These are phyloP conservation scores for Oxystoma pomonae DNA, from an alignment of 2,888 invertebrate genomes.

Conservation along the genomic window DNA sequence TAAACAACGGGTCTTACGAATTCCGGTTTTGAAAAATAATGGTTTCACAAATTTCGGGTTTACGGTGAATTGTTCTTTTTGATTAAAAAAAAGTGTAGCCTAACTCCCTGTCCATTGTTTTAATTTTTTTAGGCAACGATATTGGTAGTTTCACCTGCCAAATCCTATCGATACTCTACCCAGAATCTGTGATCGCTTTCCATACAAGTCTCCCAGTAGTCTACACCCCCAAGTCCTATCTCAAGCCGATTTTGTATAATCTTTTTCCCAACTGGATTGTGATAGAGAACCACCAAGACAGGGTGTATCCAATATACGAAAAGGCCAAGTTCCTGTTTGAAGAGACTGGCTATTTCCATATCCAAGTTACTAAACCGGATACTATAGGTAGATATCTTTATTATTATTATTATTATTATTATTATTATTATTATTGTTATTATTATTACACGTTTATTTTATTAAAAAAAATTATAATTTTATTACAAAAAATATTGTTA, in stretches of 20 bases:
- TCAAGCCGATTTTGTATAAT: slow-evolving; percentile 45
- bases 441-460: too few relatives aligned
- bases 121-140: slow-evolving; percentile 73
- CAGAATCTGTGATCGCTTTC: slow-evolving; percentile 53
- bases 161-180: slow-evolving; percentile 61
- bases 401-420: too few relatives aligned
- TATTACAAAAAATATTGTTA: too few relatives aligned
- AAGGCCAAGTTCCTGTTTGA: slow-evolving; percentile 46
- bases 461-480: too few relatives aligned
- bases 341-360: slow-evolving; percentile 64
- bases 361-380: slow-evolving; percentile 87
- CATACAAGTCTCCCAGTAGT: slow-evolving; percentile 53
- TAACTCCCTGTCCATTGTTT: too few relatives aligned
- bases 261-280: slow-evolving; percentile 55
- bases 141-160: slow-evolving; percentile 70
- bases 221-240: slow-evolving; percentile 15
- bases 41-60: too few relatives aligned
- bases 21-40: too few relatives aligned
- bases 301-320: slow-evolving; percentile 52
- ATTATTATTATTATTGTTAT: too few relatives aligned
- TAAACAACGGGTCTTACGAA: too few relatives aligned
- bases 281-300: slow-evolving; percentile 50
- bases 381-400: slow-evolving; percentile 83
- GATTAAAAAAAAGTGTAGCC: too few relatives aligned
- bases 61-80: too few relatives aligned